phyloP scores from a whole-genome alignment of 2,888 invertebrate species.

The Ornithoptera priamus region DNA sequence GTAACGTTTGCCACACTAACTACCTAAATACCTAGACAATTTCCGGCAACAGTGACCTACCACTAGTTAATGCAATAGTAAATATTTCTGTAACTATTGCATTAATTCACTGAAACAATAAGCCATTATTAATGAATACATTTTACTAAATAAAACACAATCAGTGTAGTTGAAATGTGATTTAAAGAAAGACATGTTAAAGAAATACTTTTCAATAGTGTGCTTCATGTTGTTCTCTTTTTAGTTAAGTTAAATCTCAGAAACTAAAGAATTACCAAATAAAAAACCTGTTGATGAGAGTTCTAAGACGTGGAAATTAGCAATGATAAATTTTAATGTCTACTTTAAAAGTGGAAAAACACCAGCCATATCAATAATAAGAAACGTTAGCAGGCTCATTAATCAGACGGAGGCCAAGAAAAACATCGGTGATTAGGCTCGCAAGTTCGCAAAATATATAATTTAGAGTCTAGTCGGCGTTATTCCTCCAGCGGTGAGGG shows the following conservation, averaged over 20 bases:
- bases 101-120: too few species aligned
- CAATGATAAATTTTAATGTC: not conserved
- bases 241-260: not conserved
- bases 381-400: not conserved
- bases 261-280: not conserved
- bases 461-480: not conserved
- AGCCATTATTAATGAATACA: too few species aligned
- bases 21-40: too few species aligned
- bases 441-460: conserved; percentile 8
- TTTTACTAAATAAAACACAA: not conserved
- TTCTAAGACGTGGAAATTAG: not conserved
- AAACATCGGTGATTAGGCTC: not conserved
- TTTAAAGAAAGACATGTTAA: too few species aligned
- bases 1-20: too few species aligned
- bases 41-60: too few species aligned
- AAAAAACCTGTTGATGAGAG: not conserved
- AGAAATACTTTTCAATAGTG: not conserved
- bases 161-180: not conserved
- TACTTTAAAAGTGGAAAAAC: not conserved
- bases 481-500: conserved; percentile 3
- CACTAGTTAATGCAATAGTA: too few species aligned
- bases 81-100: too few species aligned
- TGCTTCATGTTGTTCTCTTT: not conserved
- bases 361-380: not conserved
- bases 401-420: conserved; percentile 5